Conservation (phyloP, 2,888 invertebrate genomes). For the Spialia ferax region DNA sequence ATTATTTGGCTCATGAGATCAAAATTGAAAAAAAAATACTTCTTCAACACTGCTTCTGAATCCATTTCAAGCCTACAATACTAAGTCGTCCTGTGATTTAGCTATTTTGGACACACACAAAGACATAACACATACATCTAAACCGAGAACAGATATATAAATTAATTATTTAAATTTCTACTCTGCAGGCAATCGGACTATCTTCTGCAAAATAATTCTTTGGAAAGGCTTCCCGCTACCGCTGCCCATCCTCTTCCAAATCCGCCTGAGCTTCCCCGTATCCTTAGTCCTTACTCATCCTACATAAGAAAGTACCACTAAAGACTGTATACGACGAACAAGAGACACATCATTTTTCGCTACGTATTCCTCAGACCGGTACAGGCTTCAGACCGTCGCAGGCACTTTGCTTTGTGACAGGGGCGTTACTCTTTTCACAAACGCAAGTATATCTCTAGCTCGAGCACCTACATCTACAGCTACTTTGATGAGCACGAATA, state of each 20-base stretch:
- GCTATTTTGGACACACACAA: too few relatives aligned
- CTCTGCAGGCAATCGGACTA: too few relatives aligned
- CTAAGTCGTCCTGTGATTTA: too few relatives aligned
- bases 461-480: too few relatives aligned
- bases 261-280: not conserved
- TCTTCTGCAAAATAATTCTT: too few relatives aligned
- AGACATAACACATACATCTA: too few relatives aligned
- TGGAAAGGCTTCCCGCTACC: not conserved
- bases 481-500: not conserved
- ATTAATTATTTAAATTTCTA: too few relatives aligned
- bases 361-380: conserved; percentile 19
- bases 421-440: conserved; percentile 34
- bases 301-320: conserved; percentile 12
- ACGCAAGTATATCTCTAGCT: not conserved
- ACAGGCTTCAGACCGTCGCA: conserved; percentile 27
- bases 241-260: not conserved
- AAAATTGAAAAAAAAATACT: too few relatives aligned
- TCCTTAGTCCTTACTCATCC: not conserved
- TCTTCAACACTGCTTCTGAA: too few relatives aligned
- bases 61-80: too few relatives aligned
- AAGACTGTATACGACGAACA: conserved; percentile 6
- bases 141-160: too few relatives aligned
- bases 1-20: too few relatives aligned
- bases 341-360: conserved; percentile 27
- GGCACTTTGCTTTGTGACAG: conserved; percentile 32